Base-by-base conservation (phyloP, 2,113 vertebrate species). In the Plecotus auritus region DNA sequence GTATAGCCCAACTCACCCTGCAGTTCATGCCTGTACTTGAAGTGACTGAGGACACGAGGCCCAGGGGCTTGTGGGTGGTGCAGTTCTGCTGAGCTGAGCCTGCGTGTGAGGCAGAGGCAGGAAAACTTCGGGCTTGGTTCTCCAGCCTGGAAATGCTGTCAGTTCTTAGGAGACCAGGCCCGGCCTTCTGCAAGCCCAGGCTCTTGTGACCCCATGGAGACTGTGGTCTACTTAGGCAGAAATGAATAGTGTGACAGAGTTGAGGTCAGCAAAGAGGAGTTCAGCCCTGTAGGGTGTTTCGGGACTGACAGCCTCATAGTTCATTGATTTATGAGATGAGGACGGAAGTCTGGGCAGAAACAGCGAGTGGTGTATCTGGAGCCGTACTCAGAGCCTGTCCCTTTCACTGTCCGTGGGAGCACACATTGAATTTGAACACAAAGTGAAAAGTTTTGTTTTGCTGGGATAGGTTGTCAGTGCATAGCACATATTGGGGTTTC, bases 321-420 rank as follows among this genome's bases (percentile, higher is more conserved):
- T 72, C 3, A 7, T 26, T 13, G 14, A 40, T 28, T 40, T 22
- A 16, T 7, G 7, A 64, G 28, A 2, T n/a, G 37, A 64, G 10
- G 14, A 16, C 1, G 22, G 61, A 72, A 45, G 35, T 51, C 12
- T 35, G 80, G 45, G 35, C 10, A 28, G 51, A 93, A 88, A 13
- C 3, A 2, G 20, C 1, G 30, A 13, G 61, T 70, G 4, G 4
- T 9, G 2, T 4, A 0, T 22, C n/a, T 69, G 32, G 26, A 73
- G 11, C 67, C 17, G 1, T 30, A 28, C 61, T 64, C 1, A 2
- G 54, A 17, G 12, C 82, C 54, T 73, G 13, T 54, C 35, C 32
- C 3, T 0, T 0, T 78, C 49, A 37, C 18, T n/a, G 66, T 61
- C 4, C 1, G 37, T 35, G 90, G 51, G 59, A 51, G 5, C 42